phyloP scores from a whole-genome alignment of 2,113 vertebrate genomes.

The Chloropsis cyanopogon region DNA sequence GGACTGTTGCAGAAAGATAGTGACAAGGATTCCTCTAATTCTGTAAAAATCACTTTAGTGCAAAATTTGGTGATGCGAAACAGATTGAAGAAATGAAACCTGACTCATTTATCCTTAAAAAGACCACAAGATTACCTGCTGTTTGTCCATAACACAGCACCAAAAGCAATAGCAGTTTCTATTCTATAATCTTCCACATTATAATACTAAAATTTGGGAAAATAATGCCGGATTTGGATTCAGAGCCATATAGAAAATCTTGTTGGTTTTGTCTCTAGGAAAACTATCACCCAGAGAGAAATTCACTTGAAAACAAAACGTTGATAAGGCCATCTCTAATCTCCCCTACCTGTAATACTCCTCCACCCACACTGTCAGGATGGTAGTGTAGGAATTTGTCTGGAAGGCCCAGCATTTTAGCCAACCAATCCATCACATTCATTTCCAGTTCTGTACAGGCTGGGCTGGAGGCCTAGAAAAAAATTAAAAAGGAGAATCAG shows the following conservation, averaged over 20 bases:
- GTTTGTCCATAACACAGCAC: not conserved
- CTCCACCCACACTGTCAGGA: conserved; percentile 84
- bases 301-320: not conserved
- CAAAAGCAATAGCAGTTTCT: not conserved
- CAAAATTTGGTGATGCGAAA: not conserved
- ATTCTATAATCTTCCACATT: not conserved
- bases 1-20: not conserved
- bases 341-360: conserved; percentile 85
- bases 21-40: not conserved
- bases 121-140: not conserved
- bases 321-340: not conserved
- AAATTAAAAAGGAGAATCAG: not conserved
- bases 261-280: not conserved
- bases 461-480: conserved; percentile 89
- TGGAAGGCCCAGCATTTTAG: conserved; percentile 92
- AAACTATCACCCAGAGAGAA: not conserved
- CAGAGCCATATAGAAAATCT: not conserved
- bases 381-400: conserved; percentile 88
- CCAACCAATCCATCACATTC: conserved; percentile 95
- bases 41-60: not conserved
- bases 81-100: not conserved
- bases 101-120: not conserved
- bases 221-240: not conserved
- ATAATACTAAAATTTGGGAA: not conserved
- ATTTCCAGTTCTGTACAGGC: conserved; percentile 95